Base-by-base conservation (phyloP, 2,113 vertebrate species). In the Antechinus flavipes region DNA sequence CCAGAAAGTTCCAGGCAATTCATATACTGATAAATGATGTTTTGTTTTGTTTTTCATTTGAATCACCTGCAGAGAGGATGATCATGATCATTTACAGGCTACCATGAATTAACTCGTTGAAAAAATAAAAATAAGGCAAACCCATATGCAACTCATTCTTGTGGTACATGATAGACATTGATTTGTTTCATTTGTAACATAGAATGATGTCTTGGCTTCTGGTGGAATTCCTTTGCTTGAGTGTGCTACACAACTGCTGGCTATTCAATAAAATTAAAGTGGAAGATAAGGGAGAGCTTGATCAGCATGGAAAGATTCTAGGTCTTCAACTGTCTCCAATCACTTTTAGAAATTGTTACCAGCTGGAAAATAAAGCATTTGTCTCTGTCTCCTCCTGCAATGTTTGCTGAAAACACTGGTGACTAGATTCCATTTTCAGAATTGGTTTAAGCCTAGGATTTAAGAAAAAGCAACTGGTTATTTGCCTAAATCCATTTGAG, bases 271-370 rank as follows among this genome's bases (percentile, higher is more conserved):
- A 94, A 96, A 54, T 54, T 91, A 89, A 53, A 68, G 0, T 0
- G 54, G 8, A 93, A 89, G 50, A 49, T 96, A 68, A 56, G 94
- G 89, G 54, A 68, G 10, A 96, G 94, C 96, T 91, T 90, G 96
- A 97, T 97, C 96, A 26, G 24, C 93, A 30, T 89, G 91, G 89
- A 52, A 97, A 56, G 7, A 58, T 26, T n/a, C 27, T 27, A 91
- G 93, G 0, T 2, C 90, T 95, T 97, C 68, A 91, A 52, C 12
- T 91, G 94, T 89, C 94, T 54, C 92, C 1, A 0, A 46, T 0
- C 97, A 93, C 93, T 93, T 96, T 97, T 92, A 97, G 95, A 97
- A 98, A 97, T 97, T 89, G 50, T 94, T 94, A 92, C 95, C 94
- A 93, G 46, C 89, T 90, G 76, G 12, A 30, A 94, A 93, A 54